phyloP scores from a whole-genome alignment of 1,140 invertebrate species.

The Nomia melanderi region DNA sequence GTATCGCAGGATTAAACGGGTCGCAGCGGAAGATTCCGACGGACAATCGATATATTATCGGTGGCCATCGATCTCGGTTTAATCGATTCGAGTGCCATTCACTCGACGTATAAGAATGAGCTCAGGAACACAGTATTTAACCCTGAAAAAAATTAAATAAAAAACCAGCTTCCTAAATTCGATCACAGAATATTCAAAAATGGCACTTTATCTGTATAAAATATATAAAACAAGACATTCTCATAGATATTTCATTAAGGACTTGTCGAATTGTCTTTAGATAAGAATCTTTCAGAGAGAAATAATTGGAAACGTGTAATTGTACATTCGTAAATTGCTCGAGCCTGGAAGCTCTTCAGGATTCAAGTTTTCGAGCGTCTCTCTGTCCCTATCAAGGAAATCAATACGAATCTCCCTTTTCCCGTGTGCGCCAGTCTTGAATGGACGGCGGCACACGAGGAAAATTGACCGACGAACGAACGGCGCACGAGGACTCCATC shows the following conservation, averaged over 20 bases:
- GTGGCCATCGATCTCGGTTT: neutral
- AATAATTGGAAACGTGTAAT: too few relatives aligned
- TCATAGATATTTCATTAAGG: too few relatives aligned
- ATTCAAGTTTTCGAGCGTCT: conserved; percentile 50
- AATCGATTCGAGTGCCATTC: neutral
- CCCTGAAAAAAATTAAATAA: too few relatives aligned
- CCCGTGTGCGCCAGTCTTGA: conserved; percentile 58
- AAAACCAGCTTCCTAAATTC: too few relatives aligned
- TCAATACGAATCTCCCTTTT: conserved; percentile 75
- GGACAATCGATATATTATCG: neutral
- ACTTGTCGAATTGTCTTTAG: too few relatives aligned
- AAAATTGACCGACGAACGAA: conserved; percentile 38
- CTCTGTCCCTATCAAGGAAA: conserved; percentile 63
- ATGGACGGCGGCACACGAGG: conserved; percentile 50
- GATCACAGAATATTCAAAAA: too few relatives aligned
- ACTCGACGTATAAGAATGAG: neutral
- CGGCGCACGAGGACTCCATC: neutral
- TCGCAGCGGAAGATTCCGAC: conserved; percentile 14
- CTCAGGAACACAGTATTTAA: too few relatives aligned
- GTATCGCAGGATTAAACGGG: conserved; percentile 28
- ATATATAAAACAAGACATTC: too few relatives aligned
- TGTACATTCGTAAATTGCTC: too few relatives aligned
- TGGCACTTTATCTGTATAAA: too few relatives aligned
- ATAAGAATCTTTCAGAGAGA: too few relatives aligned
- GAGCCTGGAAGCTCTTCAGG: too few relatives aligned